Conservation (phyloP, 2,888 invertebrate genomes). For the Chaetogeoica ovagalla region DNA sequence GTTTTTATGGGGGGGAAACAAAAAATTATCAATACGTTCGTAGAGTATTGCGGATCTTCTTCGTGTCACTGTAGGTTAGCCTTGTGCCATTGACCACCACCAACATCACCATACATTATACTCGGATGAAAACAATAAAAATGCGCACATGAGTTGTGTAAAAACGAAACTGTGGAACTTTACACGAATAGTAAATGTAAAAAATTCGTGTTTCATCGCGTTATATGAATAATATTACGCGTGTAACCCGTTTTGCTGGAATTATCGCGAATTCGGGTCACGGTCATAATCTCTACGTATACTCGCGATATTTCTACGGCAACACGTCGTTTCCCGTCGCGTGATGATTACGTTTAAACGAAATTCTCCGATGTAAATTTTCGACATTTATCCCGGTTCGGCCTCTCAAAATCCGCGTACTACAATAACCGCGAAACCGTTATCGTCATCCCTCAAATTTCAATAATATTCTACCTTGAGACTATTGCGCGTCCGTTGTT, state of each 20-base stretch:
- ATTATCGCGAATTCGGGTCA: slow-evolving; percentile 42
- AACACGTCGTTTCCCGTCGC: neutral
- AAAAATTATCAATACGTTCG: too few species aligned
- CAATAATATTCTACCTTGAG: slow-evolving; percentile 10
- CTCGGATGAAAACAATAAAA: slow-evolving; percentile 5
- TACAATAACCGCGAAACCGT: too few species aligned
- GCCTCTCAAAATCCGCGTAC: too few species aligned
- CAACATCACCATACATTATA: too few species aligned
- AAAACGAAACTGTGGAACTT: slow-evolving; percentile 4
- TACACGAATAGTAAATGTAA: slow-evolving; percentile 4
- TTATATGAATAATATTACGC: neutral
- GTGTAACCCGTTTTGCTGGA: slow-evolving; percentile 35
- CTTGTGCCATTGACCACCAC: slow-evolving; percentile 21
- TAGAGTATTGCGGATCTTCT: neutral
- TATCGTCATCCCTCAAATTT: slow-evolving; percentile 27
- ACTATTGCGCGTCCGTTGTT: neutral
- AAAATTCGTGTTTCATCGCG: neutral
- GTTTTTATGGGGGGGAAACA: too few species aligned
- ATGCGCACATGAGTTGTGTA: neutral
- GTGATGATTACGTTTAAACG: too few species aligned
- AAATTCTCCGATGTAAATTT: neutral
- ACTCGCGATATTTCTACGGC: neutral
- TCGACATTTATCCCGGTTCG: neutral
- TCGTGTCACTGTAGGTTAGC: neutral
- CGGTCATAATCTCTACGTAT: neutral